Conservation (phyloP, 1,140 invertebrate genomes). For the Acromyrmex charruanus region DNA sequence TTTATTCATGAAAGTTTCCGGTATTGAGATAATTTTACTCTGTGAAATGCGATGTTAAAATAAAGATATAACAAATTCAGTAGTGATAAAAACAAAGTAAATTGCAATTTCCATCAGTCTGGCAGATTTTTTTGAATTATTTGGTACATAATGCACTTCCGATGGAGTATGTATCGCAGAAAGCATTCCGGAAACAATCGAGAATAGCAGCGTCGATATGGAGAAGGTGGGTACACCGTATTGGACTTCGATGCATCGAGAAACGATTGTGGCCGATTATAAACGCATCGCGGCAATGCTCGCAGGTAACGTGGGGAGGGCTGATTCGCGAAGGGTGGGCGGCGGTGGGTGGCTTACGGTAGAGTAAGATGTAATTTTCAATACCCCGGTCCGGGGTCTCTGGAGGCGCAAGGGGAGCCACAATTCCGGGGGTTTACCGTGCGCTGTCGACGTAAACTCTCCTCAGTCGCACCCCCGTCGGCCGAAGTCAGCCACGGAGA, state of each 20-base stretch:
- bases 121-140: background rate
- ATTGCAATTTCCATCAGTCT: slow-evolving; percentile 10
- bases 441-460: slow-evolving; percentile 85
- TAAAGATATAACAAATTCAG: background rate
- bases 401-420: slow-evolving; percentile 82
- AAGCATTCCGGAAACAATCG: slow-evolving; percentile 17
- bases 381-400: slow-evolving; percentile 82
- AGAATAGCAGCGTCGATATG: background rate
- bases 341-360: slow-evolving; percentile 68
- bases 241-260: slow-evolving; percentile 49
- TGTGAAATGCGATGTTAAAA: background rate
- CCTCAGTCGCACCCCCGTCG: slow-evolving; percentile 82
- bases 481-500: slow-evolving; percentile 80
- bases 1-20: background rate
- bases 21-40: background rate
- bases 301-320: slow-evolving; percentile 39
- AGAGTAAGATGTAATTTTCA: slow-evolving; percentile 86
- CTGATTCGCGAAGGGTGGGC: slow-evolving; percentile 65
- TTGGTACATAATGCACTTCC: slow-evolving; percentile 44
- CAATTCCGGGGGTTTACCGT: slow-evolving; percentile 85
- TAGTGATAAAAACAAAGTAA: slow-evolving; percentile 3
- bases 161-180: slow-evolving; percentile 27
- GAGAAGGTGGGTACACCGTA: slow-evolving; percentile 33
- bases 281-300: slow-evolving; percentile 74
- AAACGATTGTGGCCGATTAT: slow-evolving; percentile 76